Evolutionary conservation across 2,797 vertebrate genomes (phyloP).

Genomic region (Gymnoscopelus braueri): DNA sequence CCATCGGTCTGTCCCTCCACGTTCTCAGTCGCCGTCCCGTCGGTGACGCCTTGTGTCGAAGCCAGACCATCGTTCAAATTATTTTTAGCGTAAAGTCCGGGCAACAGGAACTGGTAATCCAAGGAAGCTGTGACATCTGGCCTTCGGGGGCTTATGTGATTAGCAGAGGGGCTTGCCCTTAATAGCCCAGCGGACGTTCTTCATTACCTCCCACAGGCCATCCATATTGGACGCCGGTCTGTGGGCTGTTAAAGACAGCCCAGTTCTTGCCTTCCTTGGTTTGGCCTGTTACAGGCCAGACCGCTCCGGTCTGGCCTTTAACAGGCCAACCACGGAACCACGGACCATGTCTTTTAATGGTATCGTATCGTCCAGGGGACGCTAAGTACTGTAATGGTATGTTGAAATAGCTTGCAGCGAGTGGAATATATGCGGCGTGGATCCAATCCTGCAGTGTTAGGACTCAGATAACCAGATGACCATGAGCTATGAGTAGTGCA

Average conservation of each 20-base stretch:
- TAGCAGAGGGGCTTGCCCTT: slow-evolving; percentile 79
- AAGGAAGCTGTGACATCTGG: slow-evolving; percentile 82
- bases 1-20: slow-evolving; percentile 53
- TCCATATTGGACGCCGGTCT: slow-evolving; percentile 17
- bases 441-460: slow-evolving; percentile 65
- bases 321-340: slow-evolving; percentile 4
- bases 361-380: slow-evolving; percentile 1
- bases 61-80: slow-evolving; percentile 77
- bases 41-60: slow-evolving; percentile 61
- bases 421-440: slow-evolving; percentile 41
- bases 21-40: slow-evolving; percentile 61
- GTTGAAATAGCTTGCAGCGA: slow-evolving; percentile 50
- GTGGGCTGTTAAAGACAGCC: no score
- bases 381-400: slow-evolving; percentile 11
- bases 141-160: slow-evolving; percentile 82
- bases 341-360: neutral
- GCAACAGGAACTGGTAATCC: slow-evolving; percentile 82
- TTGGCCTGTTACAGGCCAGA: no score
- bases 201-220: slow-evolving; percentile 64
- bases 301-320: slow-evolving; percentile 6
- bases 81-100: slow-evolving; percentile 84
- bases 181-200: slow-evolving; percentile 79
- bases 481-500: slow-evolving; percentile 49
- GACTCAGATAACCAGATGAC: slow-evolving; percentile 72
- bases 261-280: no score